Percentiles rank a stretch among this genome's conserved stretches.
Conservation (phyloP, 2,888 invertebrate species). For the Enchytraeus crypticus region DNA sequence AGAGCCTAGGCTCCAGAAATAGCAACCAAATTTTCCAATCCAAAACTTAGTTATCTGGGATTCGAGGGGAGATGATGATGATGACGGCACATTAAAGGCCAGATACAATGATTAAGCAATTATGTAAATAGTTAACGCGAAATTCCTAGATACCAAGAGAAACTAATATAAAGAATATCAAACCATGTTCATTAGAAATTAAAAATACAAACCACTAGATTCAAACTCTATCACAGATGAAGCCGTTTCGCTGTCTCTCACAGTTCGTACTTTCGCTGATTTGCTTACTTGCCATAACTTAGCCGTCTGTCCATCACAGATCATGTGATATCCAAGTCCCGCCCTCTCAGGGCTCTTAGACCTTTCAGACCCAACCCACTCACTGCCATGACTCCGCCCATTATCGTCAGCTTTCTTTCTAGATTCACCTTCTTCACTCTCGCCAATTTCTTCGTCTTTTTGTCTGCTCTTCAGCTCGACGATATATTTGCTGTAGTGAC, state of each 20-base stretch:
- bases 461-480: slow-evolving; percentile 54
- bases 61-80: no score
- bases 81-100: no score
- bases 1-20: no score
- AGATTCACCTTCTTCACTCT: not conserved
- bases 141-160: no score
- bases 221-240: not conserved
- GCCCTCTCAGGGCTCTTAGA: not conserved
- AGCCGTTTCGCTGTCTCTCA: not conserved
- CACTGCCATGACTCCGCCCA: no score
- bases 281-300: not conserved
- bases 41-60: no score
- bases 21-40: no score
- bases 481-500: slow-evolving; percentile 90
- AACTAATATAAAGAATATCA: not conserved
- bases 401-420: not conserved
- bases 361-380: no score
- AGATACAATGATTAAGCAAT: no score
- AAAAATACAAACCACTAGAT: slow-evolving; percentile 4
- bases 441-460: not conserved
- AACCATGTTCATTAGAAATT: no score
- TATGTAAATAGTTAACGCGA: no score
- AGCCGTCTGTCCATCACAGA: not conserved
- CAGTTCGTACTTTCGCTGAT: not conserved
- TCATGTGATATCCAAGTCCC: not conserved